Conservation (phyloP, 53 echinoderm and acorn worm genomes). For the Patiria pectinifera region DNA sequence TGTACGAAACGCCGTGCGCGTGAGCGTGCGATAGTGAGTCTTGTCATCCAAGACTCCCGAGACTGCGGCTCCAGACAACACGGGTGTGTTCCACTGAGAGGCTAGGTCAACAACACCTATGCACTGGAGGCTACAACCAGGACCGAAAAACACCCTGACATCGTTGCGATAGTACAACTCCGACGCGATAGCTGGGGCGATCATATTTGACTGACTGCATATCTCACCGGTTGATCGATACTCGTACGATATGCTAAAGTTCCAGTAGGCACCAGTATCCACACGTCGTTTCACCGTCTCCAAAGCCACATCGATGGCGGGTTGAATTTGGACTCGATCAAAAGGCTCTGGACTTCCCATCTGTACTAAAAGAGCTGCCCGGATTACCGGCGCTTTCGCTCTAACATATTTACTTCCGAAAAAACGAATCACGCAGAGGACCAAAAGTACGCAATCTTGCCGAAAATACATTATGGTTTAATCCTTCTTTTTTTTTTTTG, state of each 20-base stretch:
- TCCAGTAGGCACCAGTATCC: conserved; percentile 30
- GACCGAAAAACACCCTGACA: conserved; percentile 73
- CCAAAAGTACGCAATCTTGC: not conserved
- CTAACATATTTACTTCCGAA: not conserved
- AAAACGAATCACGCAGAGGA: not conserved
- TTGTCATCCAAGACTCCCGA: conserved; percentile 54
- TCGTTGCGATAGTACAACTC: conserved; percentile 59
- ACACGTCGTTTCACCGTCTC: conserved; percentile 36
- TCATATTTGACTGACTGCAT: conserved; percentile 37
- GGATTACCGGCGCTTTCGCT: not conserved
- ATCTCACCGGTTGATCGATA: conserved; percentile 24
- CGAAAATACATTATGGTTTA: not conserved
- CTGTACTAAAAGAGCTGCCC: conserved; percentile 8
- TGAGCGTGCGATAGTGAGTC: conserved; percentile 53
- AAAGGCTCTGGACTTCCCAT: not conserved
- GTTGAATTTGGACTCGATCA: conserved; percentile 48
- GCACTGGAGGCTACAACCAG: conserved; percentile 70
- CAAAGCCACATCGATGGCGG: conserved; percentile 71
- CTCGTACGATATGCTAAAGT: conserved; percentile 47
- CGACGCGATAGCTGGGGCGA: conserved; percentile 60
- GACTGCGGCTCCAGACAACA: conserved; percentile 38
- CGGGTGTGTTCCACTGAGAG: conserved; percentile 63
- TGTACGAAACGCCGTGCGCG: conserved; percentile 45
- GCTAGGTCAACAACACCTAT: conserved; percentile 46
- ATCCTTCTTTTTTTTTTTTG: no score